A percentile compares a stretch with the other conserved stretches of the same genome.
These are phyloP conservation scores for Lacerta agilis DNA, from an alignment of 2,797 vertebrate species.

Conservation along the genomic window DNA sequence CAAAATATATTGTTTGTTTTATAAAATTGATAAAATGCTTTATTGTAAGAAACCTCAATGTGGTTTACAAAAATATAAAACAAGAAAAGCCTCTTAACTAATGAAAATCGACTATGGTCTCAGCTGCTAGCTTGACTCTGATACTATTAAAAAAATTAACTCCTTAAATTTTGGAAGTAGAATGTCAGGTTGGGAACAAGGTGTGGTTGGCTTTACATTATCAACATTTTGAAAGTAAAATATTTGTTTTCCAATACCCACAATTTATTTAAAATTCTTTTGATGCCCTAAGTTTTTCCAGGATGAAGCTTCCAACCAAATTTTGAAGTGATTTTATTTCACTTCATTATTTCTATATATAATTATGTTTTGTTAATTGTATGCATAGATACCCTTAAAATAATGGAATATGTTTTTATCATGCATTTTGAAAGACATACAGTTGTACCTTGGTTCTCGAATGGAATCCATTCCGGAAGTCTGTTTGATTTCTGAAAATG, in stretches of 20 bases:
- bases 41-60: too few species aligned
- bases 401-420: too few species aligned
- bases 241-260: background rate
- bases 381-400: too few species aligned
- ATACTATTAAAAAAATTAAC: background rate
- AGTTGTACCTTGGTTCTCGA: too few species aligned
- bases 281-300: background rate
- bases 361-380: background rate
- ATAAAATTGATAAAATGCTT: too few species aligned
- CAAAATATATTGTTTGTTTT: too few species aligned
- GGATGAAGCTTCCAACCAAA: background rate
- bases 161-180: background rate
- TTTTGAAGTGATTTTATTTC: background rate
- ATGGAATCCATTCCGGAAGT: background rate
- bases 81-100: background rate
- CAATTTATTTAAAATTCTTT: background rate
- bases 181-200: background rate
- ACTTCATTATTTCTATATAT: background rate
- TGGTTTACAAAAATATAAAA: too few species aligned
- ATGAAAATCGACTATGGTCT: background rate
- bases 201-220: background rate
- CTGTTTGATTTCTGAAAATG: background rate
- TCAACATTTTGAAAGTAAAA: background rate
- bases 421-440: too few species aligned
- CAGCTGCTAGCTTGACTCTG: background rate